These are phyloP conservation scores for Camponotus vicinus DNA, from an alignment of 1,140 invertebrate species.

Conservation along the genomic window DNA sequence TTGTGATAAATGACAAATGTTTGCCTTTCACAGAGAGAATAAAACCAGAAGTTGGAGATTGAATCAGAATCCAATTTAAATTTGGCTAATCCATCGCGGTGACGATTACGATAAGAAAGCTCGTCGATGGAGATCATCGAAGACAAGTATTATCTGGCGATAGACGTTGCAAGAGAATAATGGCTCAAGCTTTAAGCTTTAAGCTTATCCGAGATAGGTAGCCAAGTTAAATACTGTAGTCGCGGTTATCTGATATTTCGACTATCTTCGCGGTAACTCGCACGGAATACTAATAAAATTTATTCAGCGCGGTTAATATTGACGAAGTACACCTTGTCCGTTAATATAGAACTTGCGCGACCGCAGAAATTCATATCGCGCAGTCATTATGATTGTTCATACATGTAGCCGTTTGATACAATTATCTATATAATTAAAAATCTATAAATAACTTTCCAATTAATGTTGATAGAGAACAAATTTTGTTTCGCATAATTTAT, in stretches of 20 bases:
- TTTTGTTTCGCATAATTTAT: neutral
- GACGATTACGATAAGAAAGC: constrained; percentile 56
- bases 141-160: constrained; percentile 19
- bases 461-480: neutral
- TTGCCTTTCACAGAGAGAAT: neutral
- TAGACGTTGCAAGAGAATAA: constrained; percentile 37
- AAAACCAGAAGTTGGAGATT: neutral
- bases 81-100: constrained; percentile 49
- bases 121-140: constrained; percentile 28
- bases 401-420: neutral
- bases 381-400: constrained; percentile 28
- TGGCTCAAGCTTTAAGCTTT: constrained; percentile 48
- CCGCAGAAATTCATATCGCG: constrained; percentile 26
- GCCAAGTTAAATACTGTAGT: constrained; percentile 56
- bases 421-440: neutral
- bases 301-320: constrained; percentile 51
- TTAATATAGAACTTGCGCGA: constrained; percentile 20
- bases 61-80: constrained; percentile 41
- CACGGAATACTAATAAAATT: constrained; percentile 57
- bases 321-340: constrained; percentile 20
- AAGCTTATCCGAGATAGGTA: constrained; percentile 48
- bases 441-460: neutral
- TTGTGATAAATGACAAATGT: neutral
- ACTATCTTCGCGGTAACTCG: constrained; percentile 54
- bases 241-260: constrained; percentile 58